Evolutionary conservation across 2,888 invertebrate species (phyloP).

Genomic region (Trichopoda pennipes): DNA sequence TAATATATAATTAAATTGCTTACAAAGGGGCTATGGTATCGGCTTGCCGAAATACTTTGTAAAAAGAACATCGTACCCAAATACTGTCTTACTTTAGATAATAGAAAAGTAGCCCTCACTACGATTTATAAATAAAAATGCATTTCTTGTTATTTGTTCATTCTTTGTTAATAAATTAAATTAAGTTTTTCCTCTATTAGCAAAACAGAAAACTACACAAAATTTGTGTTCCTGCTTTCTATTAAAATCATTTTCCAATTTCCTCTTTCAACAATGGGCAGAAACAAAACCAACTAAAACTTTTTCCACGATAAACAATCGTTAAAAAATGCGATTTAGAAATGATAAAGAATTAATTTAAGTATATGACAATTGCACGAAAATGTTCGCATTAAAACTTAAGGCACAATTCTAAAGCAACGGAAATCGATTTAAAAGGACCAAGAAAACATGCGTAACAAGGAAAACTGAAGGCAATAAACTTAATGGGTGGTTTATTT

Average conservation of each 20-base stretch:
- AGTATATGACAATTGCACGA: conserved; percentile 64
- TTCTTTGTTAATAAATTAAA: not conserved
- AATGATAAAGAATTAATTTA: conserved; percentile 63
- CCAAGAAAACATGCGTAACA: not conserved
- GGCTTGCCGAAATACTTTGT: too few species aligned
- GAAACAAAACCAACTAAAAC: conserved; percentile 45
- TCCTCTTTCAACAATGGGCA: conserved; percentile 12
- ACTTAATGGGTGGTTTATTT: conserved; percentile 62
- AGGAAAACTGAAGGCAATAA: conserved; percentile 58
- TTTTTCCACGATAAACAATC: conserved; percentile 26
- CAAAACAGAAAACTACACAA: not conserved
- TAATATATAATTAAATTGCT: too few species aligned
- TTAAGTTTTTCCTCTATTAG: not conserved
- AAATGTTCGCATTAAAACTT: conserved; percentile 54
- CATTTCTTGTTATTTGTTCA: too few species aligned
- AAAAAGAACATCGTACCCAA: too few species aligned
- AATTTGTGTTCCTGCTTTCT: not conserved
- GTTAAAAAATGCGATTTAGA: conserved; percentile 40
- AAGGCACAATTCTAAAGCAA: conserved; percentile 56
- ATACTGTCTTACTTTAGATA: too few species aligned
- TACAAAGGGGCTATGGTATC: too few species aligned
- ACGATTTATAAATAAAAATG: too few species aligned
- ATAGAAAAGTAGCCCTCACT: too few species aligned
- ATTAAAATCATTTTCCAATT: conserved; percentile 3
- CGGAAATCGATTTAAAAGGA: conserved; percentile 59